Evolutionary conservation across 2,888 invertebrate species (phyloP), one percentile per base, ranked within the genome.

Genomic region (Cataglyphis rosenhaueri): DNA sequence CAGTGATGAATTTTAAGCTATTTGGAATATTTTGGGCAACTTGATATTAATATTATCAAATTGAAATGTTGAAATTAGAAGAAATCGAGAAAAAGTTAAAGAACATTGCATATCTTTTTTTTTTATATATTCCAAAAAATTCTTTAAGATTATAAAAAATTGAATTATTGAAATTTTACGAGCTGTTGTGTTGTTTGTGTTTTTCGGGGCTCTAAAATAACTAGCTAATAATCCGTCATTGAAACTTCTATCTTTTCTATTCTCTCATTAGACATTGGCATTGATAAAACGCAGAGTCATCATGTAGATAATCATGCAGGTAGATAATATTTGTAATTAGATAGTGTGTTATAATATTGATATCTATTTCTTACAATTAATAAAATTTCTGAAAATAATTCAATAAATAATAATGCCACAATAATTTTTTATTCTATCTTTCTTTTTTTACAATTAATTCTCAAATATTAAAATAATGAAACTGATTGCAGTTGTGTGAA

Each of bases 381-480:
- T 12, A 44, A 44, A 8, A 52, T 52, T 52, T n/a, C 8, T 2
- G n/a, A 52, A 52, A 65, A 41, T 41, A 73, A 10, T 8, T 0
- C 4, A 74, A 48, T 35, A n/a, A 41, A n/a, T 8, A 44, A 12
- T 41, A 15, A 32, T 29, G 9, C 15, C 6, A 52, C 38, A 29
- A 29, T 76, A 64, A 76, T 8, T 35, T 18, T 78, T 68, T 76
- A 66, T 76, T 59, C 1, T 21, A 59, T 38, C 9, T 44, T 44
- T 38, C 4, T 3, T 65, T 52, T 52, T 64, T 55, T 55, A 55
- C 29, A 76, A 65, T 41, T 55, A 76, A 55, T 76, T n/a, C 38
- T 64, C 25, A 32, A 15, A 62, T 10, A 21, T n/a, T 38, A 12
- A 64, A 55, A 18, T 52, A 48, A 35, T 52, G 18, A 38, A 38